A percentile compares a stretch with the other conserved stretches of the same genome.
Evolutionary conservation across 92 coral and sea anemone species (phyloP).

Genomic region (Zoanthus sociatus): DNA sequence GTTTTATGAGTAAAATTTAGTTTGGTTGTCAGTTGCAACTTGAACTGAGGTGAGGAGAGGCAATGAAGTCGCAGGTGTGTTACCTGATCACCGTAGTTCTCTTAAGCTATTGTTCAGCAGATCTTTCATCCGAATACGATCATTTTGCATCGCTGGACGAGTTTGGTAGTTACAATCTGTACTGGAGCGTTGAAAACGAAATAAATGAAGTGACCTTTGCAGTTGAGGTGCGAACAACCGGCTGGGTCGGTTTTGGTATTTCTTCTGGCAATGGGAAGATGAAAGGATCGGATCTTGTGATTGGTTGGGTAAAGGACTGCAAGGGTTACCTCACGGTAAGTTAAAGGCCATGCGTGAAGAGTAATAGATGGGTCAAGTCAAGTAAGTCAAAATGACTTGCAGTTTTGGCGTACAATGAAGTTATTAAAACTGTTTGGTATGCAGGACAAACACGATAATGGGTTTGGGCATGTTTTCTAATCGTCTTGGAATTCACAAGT

Average conservation of each 20-base stretch:
- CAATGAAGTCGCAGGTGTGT: neutral
- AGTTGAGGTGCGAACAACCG: neutral
- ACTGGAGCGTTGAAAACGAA: neutral
- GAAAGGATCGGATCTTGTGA: neutral
- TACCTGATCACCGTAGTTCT: neutral
- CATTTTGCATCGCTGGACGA: neutral
- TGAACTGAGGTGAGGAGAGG: too few species aligned
- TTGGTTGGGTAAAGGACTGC: neutral
- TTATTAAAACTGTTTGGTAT: too few species aligned
- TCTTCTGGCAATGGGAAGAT: neutral
- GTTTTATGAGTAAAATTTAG: neutral
- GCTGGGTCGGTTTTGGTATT: too few species aligned
- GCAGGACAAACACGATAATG: too few species aligned
- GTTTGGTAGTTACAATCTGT: neutral
- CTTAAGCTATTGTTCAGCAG: neutral
- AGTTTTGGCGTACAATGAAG: too few species aligned
- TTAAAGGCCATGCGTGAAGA: too few species aligned
- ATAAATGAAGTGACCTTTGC: neutral
- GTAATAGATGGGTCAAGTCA: too few species aligned
- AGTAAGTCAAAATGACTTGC: too few species aligned
- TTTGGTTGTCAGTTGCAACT: neutral
- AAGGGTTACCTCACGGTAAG: too few species aligned
- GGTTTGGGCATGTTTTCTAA: too few species aligned
- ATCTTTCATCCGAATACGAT: neutral
- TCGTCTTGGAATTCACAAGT: too few species aligned